Evolutionary conservation across 2,888 invertebrate species (phyloP).

Genomic region (Caenorhabditis sp.): DNA sequence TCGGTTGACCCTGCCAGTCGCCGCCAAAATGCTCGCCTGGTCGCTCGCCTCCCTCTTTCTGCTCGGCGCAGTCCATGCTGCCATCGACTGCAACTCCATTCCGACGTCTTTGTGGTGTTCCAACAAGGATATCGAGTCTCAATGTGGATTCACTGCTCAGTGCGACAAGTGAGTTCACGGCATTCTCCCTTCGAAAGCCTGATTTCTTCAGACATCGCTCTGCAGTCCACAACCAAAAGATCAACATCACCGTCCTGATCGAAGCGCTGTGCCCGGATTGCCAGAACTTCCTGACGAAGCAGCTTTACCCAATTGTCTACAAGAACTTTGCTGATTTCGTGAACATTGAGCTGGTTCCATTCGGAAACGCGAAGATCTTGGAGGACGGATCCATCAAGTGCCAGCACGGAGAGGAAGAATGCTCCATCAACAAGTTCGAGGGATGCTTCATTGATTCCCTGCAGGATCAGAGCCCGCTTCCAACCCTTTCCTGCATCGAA

Average conservation of each 20-base stretch:
- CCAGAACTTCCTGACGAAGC: constrained; percentile 69
- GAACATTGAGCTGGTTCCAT: constrained; percentile 76
- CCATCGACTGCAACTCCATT: constrained; percentile 58
- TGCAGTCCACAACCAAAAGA: constrained; percentile 60
- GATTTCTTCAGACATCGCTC: constrained; percentile 47
- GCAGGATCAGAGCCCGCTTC: constrained; percentile 65
- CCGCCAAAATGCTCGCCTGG: constrained; percentile 29
- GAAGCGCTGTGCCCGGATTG: constrained; percentile 74
- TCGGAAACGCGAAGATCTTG: constrained; percentile 74
- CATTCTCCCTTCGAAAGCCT: not conserved
- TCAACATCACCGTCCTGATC: constrained; percentile 69
- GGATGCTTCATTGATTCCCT: constrained; percentile 69
- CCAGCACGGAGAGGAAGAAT: constrained; percentile 76
- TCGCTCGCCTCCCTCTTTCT: constrained; percentile 19
- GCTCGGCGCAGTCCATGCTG: constrained; percentile 20
- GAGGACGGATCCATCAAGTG: constrained; percentile 71
- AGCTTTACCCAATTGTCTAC: constrained; percentile 68
- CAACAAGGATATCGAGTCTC: constrained; percentile 59
- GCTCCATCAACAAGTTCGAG: constrained; percentile 72
- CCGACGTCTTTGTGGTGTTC: constrained; percentile 70
- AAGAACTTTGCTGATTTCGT: constrained; percentile 68
- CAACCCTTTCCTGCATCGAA: constrained; percentile 71
- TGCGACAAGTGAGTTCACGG: constrained; percentile 61
- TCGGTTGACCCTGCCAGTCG: constrained; percentile 16
- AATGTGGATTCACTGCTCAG: constrained; percentile 63